Percentiles rank a stretch among this genome's conserved stretches.
Conservation (phyloP, 2,888 invertebrate species). For the Heliconius hortense region DNA sequence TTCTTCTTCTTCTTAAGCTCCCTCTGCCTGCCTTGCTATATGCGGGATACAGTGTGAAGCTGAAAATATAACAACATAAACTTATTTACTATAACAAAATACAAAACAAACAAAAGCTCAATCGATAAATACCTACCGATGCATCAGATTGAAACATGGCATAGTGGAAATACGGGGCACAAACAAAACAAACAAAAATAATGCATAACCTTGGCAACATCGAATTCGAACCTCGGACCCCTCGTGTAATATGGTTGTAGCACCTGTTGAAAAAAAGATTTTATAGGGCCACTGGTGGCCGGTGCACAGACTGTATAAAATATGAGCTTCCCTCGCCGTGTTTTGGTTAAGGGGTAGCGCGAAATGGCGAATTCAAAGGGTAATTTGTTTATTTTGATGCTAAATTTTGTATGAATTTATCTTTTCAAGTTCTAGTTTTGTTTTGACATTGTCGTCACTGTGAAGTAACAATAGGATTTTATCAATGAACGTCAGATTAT, state of each 20-base stretch:
- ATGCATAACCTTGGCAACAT: constrained; percentile 30
- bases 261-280: constrained; percentile 41
- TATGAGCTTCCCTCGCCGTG: constrained; percentile 30
- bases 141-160: constrained; percentile 22
- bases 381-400: constrained; percentile 1
- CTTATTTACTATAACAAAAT: background rate
- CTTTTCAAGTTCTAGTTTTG: background rate
- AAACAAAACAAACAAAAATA: constrained; percentile 15
- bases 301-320: constrained; percentile 34
- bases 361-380: constrained; percentile 8
- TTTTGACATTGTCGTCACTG: no score
- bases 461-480: no score
- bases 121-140: constrained; percentile 7
- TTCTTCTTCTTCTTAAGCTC: no score
- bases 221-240: constrained; percentile 37
- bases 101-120: constrained; percentile 4
- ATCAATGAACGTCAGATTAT: no score
- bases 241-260: constrained; percentile 36
- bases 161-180: constrained; percentile 26
- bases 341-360: constrained; percentile 27
- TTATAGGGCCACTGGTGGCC: constrained; percentile 37
- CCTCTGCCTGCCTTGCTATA: no score
- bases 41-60: no score
- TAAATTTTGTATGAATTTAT: background rate
- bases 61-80: background rate